Evolutionary conservation across 2,888 invertebrate species (phyloP).

Genomic region (Chalcosyrphus nemorum): DNA sequence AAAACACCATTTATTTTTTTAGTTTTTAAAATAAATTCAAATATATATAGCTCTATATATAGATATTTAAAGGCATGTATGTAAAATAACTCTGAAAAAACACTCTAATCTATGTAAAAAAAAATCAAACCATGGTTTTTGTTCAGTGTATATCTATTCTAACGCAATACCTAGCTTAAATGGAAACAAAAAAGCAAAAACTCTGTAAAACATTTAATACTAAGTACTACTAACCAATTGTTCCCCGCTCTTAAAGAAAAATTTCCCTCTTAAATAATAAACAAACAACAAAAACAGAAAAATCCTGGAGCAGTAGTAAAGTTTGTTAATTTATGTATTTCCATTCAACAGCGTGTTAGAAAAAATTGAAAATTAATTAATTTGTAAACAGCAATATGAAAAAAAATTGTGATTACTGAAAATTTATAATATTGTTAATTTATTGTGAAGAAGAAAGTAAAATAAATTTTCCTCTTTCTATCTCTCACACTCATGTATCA

Average conservation of each 20-base stretch:
- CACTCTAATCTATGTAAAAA: conserved; percentile 41
- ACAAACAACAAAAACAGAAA: background rate
- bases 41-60: conserved; percentile 19
- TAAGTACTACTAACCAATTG: conserved; percentile 5
- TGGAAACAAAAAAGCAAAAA: conserved; percentile 26
- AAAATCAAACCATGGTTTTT: conserved; percentile 29
- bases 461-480: background rate
- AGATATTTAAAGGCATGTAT: conserved; percentile 41
- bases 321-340: conserved; percentile 22
- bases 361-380: background rate
- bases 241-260: conserved; percentile 9
- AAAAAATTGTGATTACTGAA: conserved; percentile 39
- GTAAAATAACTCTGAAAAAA: conserved; percentile 36
- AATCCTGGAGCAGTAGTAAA: background rate
- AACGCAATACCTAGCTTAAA: conserved; percentile 51
- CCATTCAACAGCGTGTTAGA: conserved; percentile 1
- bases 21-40: conserved; percentile 41
- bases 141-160: conserved; percentile 57
- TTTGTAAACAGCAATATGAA: conserved; percentile 35
- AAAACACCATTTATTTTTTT: conserved; percentile 38
- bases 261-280: conserved; percentile 12
- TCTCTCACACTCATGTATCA: conserved; percentile 32
- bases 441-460: conserved; percentile 36
- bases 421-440: conserved; percentile 27
- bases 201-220: conserved; percentile 17